Percentiles rank a stretch among this genome's conserved stretches.
phyloP scores from a whole-genome alignment of 2,113 vertebrate species.

The Trinectes maculatus region DNA sequence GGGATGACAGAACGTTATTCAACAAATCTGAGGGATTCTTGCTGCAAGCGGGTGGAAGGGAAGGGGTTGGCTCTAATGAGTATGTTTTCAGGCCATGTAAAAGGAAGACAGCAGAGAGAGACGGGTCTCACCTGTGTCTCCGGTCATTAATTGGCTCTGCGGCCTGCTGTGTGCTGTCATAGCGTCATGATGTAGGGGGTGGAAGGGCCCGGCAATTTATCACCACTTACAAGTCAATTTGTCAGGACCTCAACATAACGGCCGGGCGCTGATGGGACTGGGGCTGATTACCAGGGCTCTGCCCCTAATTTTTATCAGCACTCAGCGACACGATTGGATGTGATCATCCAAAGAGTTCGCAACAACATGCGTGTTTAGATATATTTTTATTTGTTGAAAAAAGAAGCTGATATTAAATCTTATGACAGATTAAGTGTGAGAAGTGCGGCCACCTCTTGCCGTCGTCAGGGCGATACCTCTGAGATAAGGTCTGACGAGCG shows the following conservation, averaged over 20 bases:
- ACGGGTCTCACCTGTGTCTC: conserved; percentile 74
- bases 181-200: conserved; percentile 52
- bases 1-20: not conserved
- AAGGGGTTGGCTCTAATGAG: conserved; percentile 25
- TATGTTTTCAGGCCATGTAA: conserved; percentile 20
- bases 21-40: not conserved
- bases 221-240: conserved; percentile 82
- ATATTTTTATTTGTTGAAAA: not conserved
- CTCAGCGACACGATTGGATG: not conserved
- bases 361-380: conserved; percentile 3
- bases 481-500: conserved; percentile 52
- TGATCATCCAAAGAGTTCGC: conserved; percentile 12
- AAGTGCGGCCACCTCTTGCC: conserved; percentile 27
- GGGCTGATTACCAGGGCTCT: conserved; percentile 54
- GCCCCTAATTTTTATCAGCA: conserved; percentile 44
- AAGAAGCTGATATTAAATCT: not conserved
- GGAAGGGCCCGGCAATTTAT: conserved; percentile 73
- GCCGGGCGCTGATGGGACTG: conserved; percentile 45
- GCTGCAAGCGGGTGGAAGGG: not conserved
- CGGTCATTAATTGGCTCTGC: conserved; percentile 74
- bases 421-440: conserved; percentile 1
- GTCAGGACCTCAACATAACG: conserved; percentile 70
- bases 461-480: conserved; percentile 42
- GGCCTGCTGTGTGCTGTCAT: conserved; percentile 73
- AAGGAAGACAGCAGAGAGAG: conserved; percentile 49